These are phyloP conservation scores for Yponomeuta evonymella DNA, from an alignment of 2,888 invertebrate genomes.

Conservation along the genomic window DNA sequence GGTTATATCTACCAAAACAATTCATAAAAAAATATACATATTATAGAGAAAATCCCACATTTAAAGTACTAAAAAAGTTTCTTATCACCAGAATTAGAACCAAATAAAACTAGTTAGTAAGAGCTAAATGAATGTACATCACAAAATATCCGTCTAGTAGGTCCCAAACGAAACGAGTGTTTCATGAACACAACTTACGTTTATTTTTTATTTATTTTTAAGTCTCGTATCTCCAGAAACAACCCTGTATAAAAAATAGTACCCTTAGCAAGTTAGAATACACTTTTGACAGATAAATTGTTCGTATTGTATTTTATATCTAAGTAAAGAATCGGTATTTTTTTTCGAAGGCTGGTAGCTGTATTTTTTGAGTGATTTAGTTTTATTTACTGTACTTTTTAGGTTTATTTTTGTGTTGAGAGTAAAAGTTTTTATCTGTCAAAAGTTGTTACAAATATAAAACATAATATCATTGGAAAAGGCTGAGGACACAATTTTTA, in stretches of 20 bases:
- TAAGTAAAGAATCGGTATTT: conserved; percentile 9
- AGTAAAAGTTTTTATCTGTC: conserved; percentile 36
- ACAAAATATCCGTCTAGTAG: conserved; percentile 44
- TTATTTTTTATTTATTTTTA: conserved; percentile 27
- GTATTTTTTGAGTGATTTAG: not conserved
- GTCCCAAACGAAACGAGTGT: conserved; percentile 30
- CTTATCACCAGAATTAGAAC: not conserved
- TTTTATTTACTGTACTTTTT: conserved; percentile 10
- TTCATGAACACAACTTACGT: conserved; percentile 11
- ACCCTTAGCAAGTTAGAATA: conserved; percentile 66
- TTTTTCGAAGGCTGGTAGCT: conserved; percentile 7
- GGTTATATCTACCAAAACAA: too few relatives aligned
- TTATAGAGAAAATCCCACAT: too few relatives aligned
- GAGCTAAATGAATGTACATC: conserved; percentile 30
- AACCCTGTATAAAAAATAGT: conserved; percentile 63
- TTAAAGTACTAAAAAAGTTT: not conserved
- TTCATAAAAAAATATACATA: too few relatives aligned
- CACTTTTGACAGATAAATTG: conserved; percentile 46
- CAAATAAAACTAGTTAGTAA: conserved; percentile 22
- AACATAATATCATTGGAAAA: conserved; percentile 70
- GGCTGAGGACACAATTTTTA: conserved; percentile 74
- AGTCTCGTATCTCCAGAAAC: conserved; percentile 36
- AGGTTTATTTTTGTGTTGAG: conserved; percentile 12
- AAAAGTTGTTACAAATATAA: conserved; percentile 37
- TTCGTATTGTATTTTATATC: conserved; percentile 22